These are phyloP conservation scores for Pilophorus perplexus DNA, from an alignment of 2,888 invertebrate genomes.

Conservation along the genomic window DNA sequence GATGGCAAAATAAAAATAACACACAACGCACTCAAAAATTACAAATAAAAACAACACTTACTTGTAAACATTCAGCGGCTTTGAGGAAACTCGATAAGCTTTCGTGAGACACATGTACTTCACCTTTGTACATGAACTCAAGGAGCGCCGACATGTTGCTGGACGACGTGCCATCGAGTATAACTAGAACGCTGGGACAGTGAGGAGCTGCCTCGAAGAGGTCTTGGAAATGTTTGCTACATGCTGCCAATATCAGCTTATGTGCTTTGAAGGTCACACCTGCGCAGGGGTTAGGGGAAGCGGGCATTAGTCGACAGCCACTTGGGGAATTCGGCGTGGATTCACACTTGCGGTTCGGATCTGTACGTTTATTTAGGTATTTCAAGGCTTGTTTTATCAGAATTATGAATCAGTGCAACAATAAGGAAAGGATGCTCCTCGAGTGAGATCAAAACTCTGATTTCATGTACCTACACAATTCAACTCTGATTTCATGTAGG, in stretches of 20 bases:
- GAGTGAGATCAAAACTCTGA: too few relatives aligned
- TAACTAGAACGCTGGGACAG: constrained; percentile 76
- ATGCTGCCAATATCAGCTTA: constrained; percentile 86
- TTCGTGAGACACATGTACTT: constrained; percentile 89
- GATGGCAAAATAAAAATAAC: not conserved
- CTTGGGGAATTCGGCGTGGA: not conserved
- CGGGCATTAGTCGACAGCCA: not conserved
- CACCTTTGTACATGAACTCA: constrained; percentile 93
- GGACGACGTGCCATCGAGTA: constrained; percentile 84
- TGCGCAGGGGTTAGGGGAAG: constrained; percentile 51
- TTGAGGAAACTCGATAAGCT: constrained; percentile 86
- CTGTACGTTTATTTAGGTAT: not conserved
- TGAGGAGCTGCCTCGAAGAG: constrained; percentile 80
- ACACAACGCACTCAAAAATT: not conserved
- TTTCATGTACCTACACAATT: too few relatives aligned
- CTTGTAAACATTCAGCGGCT: constrained; percentile 87
- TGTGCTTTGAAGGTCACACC: constrained; percentile 89
- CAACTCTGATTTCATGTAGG: too few relatives aligned
- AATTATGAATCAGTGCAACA: not conserved
- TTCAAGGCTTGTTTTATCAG: not conserved
- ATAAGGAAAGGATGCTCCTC: too few relatives aligned
- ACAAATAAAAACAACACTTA: constrained; percentile 51
- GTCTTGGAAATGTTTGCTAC: constrained; percentile 90
- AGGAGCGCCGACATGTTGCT: constrained; percentile 86
- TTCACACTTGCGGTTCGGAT: not conserved